phyloP scores from a whole-genome alignment of 2,888 invertebrate species.

The Neuroscelio doddi region DNA sequence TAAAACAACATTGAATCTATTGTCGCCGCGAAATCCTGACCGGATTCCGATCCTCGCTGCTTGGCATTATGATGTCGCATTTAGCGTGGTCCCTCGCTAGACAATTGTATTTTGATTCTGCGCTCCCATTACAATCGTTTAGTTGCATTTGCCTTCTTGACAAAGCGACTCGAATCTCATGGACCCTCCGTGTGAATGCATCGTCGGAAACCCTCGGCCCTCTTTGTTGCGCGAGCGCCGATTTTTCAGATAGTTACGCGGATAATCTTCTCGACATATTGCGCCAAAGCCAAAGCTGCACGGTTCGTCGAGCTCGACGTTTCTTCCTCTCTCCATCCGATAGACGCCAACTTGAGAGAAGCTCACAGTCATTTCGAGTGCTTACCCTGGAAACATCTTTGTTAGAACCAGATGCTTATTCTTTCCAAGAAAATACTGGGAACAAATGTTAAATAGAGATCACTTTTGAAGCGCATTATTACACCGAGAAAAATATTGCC shows the following conservation, averaged over 20 bases:
- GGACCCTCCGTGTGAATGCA: constrained; percentile 37
- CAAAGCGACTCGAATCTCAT: constrained; percentile 68
- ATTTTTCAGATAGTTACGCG: constrained; percentile 64
- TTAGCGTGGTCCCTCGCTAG: constrained; percentile 43
- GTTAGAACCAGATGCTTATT: constrained; percentile 6
- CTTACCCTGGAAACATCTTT: constrained; percentile 15
- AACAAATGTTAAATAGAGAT: neutral
- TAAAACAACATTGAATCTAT: constrained; percentile 47
- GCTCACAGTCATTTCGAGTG: constrained; percentile 10
- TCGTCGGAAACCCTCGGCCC: constrained; percentile 16
- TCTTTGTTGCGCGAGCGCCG: constrained; percentile 42
- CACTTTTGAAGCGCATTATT: no score
- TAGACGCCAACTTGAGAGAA: constrained; percentile 19
- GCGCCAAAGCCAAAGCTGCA: constrained; percentile 65
- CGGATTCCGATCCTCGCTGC: constrained; percentile 4
- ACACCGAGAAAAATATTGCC: no score
- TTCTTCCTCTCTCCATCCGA: constrained; percentile 10
- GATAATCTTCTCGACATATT: constrained; percentile 68
- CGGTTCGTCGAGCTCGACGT: constrained; percentile 54
- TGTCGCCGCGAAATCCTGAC: constrained; percentile 19
- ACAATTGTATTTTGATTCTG: constrained; percentile 67
- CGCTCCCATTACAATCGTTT: constrained; percentile 67
- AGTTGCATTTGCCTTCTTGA: constrained; percentile 70
- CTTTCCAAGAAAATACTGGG: constrained; percentile 6
- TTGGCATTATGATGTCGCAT: constrained; percentile 29